Percentiles rank a stretch among this genome's conserved stretches.
Evolutionary conservation across 2,888 invertebrate species (phyloP).

Genomic region (Pseudolycoriella hygida): DNA sequence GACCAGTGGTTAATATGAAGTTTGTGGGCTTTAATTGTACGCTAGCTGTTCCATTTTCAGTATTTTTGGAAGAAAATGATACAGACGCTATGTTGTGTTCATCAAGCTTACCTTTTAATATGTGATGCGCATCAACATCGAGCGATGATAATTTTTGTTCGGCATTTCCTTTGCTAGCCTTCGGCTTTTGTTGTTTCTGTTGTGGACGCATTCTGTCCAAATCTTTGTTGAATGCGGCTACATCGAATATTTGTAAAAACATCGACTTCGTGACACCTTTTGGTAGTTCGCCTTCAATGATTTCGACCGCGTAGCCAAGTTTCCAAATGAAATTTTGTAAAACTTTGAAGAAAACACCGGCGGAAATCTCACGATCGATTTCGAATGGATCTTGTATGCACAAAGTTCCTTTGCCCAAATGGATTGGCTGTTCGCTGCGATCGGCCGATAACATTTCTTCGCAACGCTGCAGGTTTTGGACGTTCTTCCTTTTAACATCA

Average conservation of each 20-base stretch:
- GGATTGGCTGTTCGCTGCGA: not conserved
- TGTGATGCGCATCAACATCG: too few relatives aligned
- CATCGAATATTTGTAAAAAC: constrained; percentile 1
- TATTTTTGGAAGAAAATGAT: not conserved
- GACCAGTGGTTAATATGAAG: not conserved
- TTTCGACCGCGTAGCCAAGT: constrained; percentile 1
- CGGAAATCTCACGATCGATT: not conserved
- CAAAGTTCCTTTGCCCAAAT: not conserved
- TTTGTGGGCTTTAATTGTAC: constrained; percentile 1
- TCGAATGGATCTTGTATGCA: constrained; percentile 6
- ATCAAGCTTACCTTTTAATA: too few relatives aligned
- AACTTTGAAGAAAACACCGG: not conserved
- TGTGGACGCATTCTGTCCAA: not conserved
- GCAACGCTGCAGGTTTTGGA: not conserved
- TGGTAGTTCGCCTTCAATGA: not conserved
- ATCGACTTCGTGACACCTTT: not conserved
- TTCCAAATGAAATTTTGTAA: constrained; percentile 1
- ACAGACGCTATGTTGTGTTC: too few relatives aligned
- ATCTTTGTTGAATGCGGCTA: not conserved
- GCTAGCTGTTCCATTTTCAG: not conserved
- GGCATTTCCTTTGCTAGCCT: not conserved
- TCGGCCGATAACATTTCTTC: not conserved
- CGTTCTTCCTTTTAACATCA: not conserved
- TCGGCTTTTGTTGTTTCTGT: not conserved
- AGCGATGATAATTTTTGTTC: not conserved